Conservation (phyloP, 2,888 invertebrate species). For the Meghimatium bilineatum region DNA sequence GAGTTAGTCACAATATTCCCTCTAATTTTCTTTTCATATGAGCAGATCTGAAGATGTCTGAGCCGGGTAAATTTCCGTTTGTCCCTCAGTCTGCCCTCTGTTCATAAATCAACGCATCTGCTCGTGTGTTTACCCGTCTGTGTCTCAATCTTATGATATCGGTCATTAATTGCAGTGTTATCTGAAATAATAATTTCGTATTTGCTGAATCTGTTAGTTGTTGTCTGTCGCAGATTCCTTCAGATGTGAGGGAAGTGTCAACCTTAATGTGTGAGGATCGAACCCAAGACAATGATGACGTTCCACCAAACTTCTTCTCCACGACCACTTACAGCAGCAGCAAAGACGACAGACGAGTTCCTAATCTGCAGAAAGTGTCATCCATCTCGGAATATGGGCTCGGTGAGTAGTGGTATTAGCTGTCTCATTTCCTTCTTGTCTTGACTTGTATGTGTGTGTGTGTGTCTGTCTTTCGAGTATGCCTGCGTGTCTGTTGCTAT, state of each 20-base stretch:
- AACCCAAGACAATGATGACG: constrained; percentile 8
- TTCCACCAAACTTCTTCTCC: not conserved
- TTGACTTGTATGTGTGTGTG: too few species aligned
- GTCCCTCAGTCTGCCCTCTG: too few species aligned
- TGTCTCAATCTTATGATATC: too few species aligned
- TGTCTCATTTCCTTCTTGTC: not conserved
- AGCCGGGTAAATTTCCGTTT: too few species aligned
- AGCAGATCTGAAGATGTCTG: too few species aligned
- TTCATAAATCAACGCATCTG: too few species aligned
- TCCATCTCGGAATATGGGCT: constrained; percentile 48
- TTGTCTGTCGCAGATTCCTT: not conserved
- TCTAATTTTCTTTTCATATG: too few species aligned
- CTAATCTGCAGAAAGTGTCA: constrained; percentile 50
- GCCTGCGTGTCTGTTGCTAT: constrained; percentile 33
- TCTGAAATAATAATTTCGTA: too few species aligned
- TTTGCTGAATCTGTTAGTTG: not conserved
- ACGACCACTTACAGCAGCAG: not conserved
- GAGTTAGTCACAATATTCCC: too few species aligned
- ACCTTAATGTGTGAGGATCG: constrained; percentile 16
- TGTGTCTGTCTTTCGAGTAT: constrained; percentile 43
- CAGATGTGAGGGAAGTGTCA: not conserved
- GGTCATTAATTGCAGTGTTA: too few species aligned
- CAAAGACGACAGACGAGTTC: constrained; percentile 50
- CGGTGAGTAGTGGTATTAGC: not conserved
- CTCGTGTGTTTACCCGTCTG: too few species aligned